Percentiles rank a stretch among this genome's conserved stretches.
phyloP scores from a whole-genome alignment of 2,797 vertebrate genomes.

The Gallinago solitaria region DNA sequence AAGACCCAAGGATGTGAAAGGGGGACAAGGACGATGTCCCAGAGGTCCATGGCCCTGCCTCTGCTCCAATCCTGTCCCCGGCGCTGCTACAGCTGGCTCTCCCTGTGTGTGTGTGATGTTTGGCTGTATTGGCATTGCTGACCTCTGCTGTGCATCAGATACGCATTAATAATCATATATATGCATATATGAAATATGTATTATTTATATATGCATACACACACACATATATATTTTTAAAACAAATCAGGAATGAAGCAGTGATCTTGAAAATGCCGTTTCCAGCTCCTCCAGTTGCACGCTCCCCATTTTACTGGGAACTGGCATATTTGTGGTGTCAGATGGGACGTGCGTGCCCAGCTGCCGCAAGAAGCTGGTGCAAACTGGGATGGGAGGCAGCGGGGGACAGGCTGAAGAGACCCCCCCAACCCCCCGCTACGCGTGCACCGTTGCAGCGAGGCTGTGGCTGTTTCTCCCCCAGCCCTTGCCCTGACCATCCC shows the following conservation, averaged over 20 bases:
- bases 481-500: background rate
- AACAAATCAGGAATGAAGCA: background rate
- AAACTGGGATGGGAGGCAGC: background rate
- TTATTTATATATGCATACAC: background rate
- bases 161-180: background rate
- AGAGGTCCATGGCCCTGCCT: background rate
- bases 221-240: background rate
- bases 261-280: background rate
- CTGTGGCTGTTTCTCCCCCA: background rate
- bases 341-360: rapidly evolving
- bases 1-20: background rate
- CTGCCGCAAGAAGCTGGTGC: background rate
- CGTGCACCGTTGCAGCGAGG: rapidly evolving
- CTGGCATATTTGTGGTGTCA: background rate
- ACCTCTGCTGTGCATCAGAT: background rate
- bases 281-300: background rate
- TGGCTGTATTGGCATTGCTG: background rate
- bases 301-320: background rate
- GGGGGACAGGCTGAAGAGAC: rapidly evolving
- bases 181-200: no score
- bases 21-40: background rate
- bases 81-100: background rate
- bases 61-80: background rate
- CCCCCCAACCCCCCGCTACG: background rate
- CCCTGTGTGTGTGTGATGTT: background rate